Conservation (phyloP, 1,140 invertebrate genomes). For the Steinernema feltiae region DNA sequence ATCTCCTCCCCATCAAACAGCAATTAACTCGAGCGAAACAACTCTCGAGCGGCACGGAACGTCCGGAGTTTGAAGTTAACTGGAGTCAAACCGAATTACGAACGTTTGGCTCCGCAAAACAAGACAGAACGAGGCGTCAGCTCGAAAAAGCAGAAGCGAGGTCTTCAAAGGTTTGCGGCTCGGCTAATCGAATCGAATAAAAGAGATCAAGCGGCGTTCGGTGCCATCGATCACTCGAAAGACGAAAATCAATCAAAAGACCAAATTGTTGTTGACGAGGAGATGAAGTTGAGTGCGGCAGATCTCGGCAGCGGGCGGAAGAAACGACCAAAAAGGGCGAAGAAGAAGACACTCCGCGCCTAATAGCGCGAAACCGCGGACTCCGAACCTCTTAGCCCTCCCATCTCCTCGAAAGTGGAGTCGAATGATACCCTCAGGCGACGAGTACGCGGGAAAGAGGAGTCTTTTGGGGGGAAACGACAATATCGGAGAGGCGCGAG, state of each 20-base stretch:
- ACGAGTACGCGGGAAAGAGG: background rate
- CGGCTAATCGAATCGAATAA: background rate
- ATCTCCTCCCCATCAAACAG: background rate
- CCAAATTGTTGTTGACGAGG: conserved; percentile 11
- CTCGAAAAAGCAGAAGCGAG: background rate
- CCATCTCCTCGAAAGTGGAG: background rate
- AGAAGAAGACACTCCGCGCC: too few species aligned
- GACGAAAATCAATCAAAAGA: background rate
- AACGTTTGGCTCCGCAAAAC: background rate
- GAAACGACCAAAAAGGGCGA: too few species aligned
- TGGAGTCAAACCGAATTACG: background rate
- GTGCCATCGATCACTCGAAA: conserved; percentile 1
- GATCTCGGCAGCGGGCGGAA: background rate
- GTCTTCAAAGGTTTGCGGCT: background rate
- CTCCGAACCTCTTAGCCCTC: background rate
- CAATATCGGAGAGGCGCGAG: background rate
- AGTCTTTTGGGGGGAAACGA: too few species aligned
- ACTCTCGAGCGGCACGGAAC: background rate
- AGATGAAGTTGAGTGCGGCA: background rate
- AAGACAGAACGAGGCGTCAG: background rate
- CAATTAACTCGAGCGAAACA: background rate
- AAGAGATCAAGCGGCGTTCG: background rate
- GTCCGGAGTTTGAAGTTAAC: background rate
- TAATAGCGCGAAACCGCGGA: too few species aligned
- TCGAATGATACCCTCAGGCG: background rate